Base-by-base conservation (phyloP, 2,888 invertebrate genomes). In the Mesorhabditis spiculigera region DNA sequence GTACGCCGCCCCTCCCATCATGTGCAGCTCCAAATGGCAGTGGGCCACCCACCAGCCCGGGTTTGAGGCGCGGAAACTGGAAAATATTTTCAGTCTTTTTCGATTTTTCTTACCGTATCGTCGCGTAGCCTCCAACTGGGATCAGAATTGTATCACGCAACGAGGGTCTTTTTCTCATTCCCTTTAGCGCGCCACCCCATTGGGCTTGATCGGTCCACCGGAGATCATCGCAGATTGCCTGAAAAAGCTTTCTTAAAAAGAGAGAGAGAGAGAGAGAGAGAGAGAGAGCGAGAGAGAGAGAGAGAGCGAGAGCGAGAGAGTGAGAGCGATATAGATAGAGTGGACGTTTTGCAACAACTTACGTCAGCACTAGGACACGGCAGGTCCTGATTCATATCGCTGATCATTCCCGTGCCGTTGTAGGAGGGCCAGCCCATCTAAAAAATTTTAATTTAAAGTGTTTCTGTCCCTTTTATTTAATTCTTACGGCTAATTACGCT, bases 21-120 rank as follows among this genome's bases (percentile, higher is more conserved):
- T 70, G 74, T 86, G 86, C 4, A 85, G 71, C 68, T 84, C 84
- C 66, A 80, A 66, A 66, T 75, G 81, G 70, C 80, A 86, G 69
- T 86, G 86, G 8, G 84, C 80, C 64, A 82, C 80, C 82, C 82
- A 86, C 80, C 82, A 86, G 45, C 86, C 86, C 10, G 86, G 86
- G 71, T 86, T 86, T n/a, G 76, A 73, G 0, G 86, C 86, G 42
- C 79, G 77, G 75, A 86, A 84, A 66, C 86, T 77, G 67, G 43
- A 76, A 69, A 42, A 44, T 2, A 63, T 13, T 16, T 28, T 5
- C n/a, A 16, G 13, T 45, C 13, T 16, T 67, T 65, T 43, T 2
- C 65, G 41, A 58, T 58, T 43, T 67, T 6, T 50, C 69, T 50
- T 13, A 81, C 81, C 81, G 71, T 6, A 86, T 74, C 1, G 82